Evolutionary conservation across 2,888 invertebrate species (phyloP), one percentile per base, ranked within the genome.

Genomic region (Eulithis prunata): DNA sequence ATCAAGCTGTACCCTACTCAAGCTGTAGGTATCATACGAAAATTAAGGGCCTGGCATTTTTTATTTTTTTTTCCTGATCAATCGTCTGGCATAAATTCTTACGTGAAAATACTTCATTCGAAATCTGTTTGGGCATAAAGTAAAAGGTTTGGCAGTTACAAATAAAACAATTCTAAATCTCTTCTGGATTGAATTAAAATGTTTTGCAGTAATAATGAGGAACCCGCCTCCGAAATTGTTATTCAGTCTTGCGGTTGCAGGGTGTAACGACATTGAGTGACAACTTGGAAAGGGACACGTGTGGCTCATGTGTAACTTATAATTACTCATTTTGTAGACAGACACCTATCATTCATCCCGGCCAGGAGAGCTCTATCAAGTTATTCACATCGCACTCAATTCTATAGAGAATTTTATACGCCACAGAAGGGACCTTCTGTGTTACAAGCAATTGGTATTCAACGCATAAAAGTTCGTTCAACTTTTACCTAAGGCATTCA

Each of bases 241-340:
- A 46, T 63, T 49, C 62, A 57, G 54, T 63, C 58, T 66, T 67
- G 64, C 49, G 57, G 51, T 56, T 65, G 54, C 63, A 60, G 58
- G 57, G 58, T 55, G 62, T 68, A 66, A 61, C 58, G 68, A 66
- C 61, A 54, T 64, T 74, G 70, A 71, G 70, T 73, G 71, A 71
- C 73, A 71, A 59, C 67, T 70, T 70, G 61, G 51, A 68, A 68
- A 68, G 57, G 66, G 65, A 73, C 75, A 75, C 65, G 68, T 75
- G 75, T 62, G 63, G 64, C 62, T 73, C 75, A 75, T 71, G 45
- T 71, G 73, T 70, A 66, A 66, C 51, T 64, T 67, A 65, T 70
- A 62, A 69, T 21, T 21, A 21, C 66, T 66, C 52, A 66, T 69
- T 70, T 70, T 68, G 64, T 69, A 71, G 68, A 64, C 62, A 56